Base-by-base conservation (phyloP, 1,140 invertebrate genomes). In the Bombus picipes region DNA sequence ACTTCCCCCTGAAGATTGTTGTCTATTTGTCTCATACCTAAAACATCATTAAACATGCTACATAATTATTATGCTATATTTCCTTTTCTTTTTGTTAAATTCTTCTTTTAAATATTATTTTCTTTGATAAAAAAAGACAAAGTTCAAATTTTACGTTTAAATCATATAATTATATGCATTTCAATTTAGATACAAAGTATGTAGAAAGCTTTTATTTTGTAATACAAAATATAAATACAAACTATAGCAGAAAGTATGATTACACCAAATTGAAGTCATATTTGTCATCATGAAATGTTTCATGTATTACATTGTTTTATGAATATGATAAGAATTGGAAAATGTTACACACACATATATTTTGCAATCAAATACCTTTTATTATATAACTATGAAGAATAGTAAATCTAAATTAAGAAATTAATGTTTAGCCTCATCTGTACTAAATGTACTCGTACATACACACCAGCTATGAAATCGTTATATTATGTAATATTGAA, bases 11-110 rank as follows among this genome's bases (percentile, higher is more conserved):
- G 94, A 93, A 86, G 94, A 89, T 88, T 93, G 92, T 87, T 95
- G 95, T 90, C 94, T 95, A 72, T 93, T 95, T 92, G 95, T 95
- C 89, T 95, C 95, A 95, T 95, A 95, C 94, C 95, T 95, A 90
- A 91, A 94, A 91, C 70, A 71, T 41, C 15, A 70, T 80, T 62
- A 9, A 72, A 80, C 5, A n/a, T 39, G 13, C 43, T 68, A 74
- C n/a, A 34, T 81, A 81, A 81, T 39, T 72, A 34, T 57, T 53
- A 39, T 0, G 8, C 32, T n/a, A 39, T 34, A 76, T 15, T 6
- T 22, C 2, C 47, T 39, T 53, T 66, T 66, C 62, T 43, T 65
- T 72, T 37, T 9, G 8, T 47, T 22, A 37, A 43, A 53, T 53
- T 18, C 1, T 53, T 59, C 0, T 59, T 65, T 43, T 34, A 34